Conservation (phyloP, 2,113 vertebrate species). For the Gavialis gangeticus region DNA sequence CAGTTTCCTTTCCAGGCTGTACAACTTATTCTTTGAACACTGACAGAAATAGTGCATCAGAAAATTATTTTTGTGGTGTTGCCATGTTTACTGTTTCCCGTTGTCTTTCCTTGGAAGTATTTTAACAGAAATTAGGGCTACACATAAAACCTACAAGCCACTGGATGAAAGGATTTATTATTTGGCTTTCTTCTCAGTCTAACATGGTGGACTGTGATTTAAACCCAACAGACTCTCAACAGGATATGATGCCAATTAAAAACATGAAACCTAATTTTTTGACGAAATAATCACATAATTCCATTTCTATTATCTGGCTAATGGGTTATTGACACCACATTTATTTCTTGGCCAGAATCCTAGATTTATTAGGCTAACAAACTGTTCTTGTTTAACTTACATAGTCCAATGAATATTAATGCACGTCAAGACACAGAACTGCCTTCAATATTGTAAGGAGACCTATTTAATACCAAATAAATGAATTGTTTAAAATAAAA, state of each 20-base stretch:
- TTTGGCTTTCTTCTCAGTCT: slow-evolving; percentile 70
- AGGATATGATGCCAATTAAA: slow-evolving; percentile 85
- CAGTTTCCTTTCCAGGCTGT: slow-evolving; percentile 81
- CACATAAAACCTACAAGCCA: slow-evolving; percentile 67
- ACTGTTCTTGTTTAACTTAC: slow-evolving; percentile 76
- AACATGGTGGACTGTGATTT: slow-evolving; percentile 79
- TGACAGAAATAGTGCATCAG: slow-evolving; percentile 78
- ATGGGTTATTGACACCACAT: slow-evolving; percentile 75
- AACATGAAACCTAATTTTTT: slow-evolving; percentile 81
- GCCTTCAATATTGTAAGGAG: slow-evolving; percentile 68
- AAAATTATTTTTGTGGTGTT: slow-evolving; percentile 82
- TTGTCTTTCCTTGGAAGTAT: slow-evolving; percentile 82
- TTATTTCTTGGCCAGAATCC: slow-evolving; percentile 71
- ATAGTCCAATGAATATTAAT: slow-evolving; percentile 63
- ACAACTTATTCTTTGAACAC: slow-evolving; percentile 77
- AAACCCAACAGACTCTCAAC: slow-evolving; percentile 70
- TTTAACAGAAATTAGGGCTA: slow-evolving; percentile 79
- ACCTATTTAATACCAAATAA: slow-evolving; percentile 67
- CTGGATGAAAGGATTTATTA: slow-evolving; percentile 81
- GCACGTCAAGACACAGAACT: slow-evolving; percentile 45
- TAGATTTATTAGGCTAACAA: slow-evolving; percentile 77
- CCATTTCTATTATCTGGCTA: slow-evolving; percentile 77
- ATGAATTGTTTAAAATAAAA: slow-evolving; percentile 62
- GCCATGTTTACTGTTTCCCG: slow-evolving; percentile 84
- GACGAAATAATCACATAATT: slow-evolving; percentile 78